Evolutionary conservation across 2,797 vertebrate species (phyloP).

Genomic region (Harpagifer antarcticus): DNA sequence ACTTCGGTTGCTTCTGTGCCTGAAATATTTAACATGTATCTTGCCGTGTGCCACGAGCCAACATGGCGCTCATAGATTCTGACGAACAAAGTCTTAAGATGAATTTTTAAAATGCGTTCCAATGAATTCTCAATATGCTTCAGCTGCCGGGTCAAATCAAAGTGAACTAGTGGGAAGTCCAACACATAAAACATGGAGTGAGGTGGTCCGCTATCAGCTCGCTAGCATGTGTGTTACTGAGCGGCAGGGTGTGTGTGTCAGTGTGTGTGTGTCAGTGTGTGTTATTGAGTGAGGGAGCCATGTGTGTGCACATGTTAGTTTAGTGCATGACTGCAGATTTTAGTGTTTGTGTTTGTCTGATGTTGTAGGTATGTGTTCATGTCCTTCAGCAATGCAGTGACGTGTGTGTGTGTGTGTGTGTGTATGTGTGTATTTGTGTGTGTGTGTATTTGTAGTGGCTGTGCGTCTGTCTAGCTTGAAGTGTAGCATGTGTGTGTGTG

Average conservation of each 20-base stretch:
- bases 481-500: background rate
- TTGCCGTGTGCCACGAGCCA: slow-evolving; percentile 21
- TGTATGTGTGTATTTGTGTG: background rate
- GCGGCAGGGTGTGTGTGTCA: slow-evolving; percentile 35
- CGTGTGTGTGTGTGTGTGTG: background rate
- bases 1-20: background rate
- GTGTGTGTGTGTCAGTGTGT: slow-evolving; percentile 17
- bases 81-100: slow-evolving; percentile 21
- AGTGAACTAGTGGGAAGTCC: slow-evolving; percentile 30
- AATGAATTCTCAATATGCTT: slow-evolving; percentile 38
- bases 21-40: slow-evolving; percentile 37
- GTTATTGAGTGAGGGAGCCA: slow-evolving; percentile 2
- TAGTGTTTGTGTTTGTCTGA: background rate
- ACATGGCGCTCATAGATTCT: slow-evolving; percentile 21
- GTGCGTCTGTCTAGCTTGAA: slow-evolving; percentile 17
- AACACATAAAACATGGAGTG: slow-evolving; percentile 33
- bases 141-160: slow-evolving; percentile 39
- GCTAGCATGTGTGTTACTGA: slow-evolving; percentile 21
- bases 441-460: background rate
- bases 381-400: slow-evolving; percentile 4
- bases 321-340: background rate
- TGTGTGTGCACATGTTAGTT: slow-evolving; percentile 10
- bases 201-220: slow-evolving; percentile 23
- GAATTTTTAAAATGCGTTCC: slow-evolving; percentile 14
- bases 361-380: background rate